Evolutionary conservation across 2,888 invertebrate genomes (phyloP), one percentile per base, ranked within the genome.

Genomic region (Sturmia bella): DNA sequence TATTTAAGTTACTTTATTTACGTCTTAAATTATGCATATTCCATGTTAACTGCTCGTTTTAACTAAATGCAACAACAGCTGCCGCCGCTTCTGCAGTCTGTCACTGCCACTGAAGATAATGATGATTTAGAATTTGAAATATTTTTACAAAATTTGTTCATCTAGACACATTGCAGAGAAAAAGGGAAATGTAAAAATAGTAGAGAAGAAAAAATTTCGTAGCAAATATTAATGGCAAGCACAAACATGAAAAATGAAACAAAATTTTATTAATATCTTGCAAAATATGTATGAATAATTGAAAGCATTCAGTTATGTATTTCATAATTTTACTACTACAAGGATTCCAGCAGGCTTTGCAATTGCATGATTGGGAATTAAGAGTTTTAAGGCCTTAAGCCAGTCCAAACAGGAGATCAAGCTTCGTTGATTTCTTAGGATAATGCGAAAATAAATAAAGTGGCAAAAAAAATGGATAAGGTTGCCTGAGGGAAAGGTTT

Each of bases 21-120:
- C 56, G 39, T 70, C n/a, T n/a, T 77, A 56, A 70, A 77, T 77
- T 63, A 77, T 77, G 45, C 54, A 78, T 37, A 78, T 32, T 59
- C 57, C 43, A 45, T 41, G 19, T 17, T 41, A 61, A 19, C 17
- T 73, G 27, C 27, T 32, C 32, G 9, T 3, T 32, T 32, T 7
- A 9, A 7, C 19, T 52, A 13, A 21, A 41, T 73, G 15, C 19
- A 32, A 21, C 63, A 54, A 32, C 63, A 54, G 15, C 11, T 43
- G 37, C 13, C 43, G 27, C 15, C 32, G 17, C 17, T 37, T 27
- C 39, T 11, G 32, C n/a, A 13, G 3, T 17, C 48, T 56, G 24
- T 19, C 48, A 56, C 56, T 59, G 66, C 9, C 19, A 32, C 50
- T 59, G n/a, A 32, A 48, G 41, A 78, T 45, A 48, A 72, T 57